phyloP scores from a whole-genome alignment of 2,888 invertebrate species.

The Panzeria rudis region DNA sequence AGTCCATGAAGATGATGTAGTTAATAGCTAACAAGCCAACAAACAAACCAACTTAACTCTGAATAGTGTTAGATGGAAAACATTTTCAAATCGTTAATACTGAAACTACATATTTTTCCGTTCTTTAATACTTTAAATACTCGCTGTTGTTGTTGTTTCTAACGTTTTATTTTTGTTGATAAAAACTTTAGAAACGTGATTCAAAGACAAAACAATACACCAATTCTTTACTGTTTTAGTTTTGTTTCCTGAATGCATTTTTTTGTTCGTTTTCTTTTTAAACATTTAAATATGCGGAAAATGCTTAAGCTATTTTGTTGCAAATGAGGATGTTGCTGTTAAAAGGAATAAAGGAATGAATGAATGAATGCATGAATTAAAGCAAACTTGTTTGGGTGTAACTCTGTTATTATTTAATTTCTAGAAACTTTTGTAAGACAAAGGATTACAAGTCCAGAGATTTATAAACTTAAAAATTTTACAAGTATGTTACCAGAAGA shows the following conservation, averaged over 20 bases:
- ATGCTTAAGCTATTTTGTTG: conserved; percentile 53
- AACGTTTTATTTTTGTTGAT: conserved; percentile 67
- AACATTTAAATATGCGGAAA: conserved; percentile 66
- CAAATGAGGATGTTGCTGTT: conserved; percentile 44
- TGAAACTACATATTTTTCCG: conserved; percentile 58
- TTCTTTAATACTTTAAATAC: conserved; percentile 61
- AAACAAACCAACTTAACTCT: conserved; percentile 21
- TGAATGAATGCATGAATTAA: conserved; percentile 1
- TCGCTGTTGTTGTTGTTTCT: conserved; percentile 53
- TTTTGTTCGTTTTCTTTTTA: conserved; percentile 25
- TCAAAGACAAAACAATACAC: conserved; percentile 68
- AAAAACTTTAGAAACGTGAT: conserved; percentile 75
- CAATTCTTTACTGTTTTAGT: conserved; percentile 60
- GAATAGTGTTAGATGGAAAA: conserved; percentile 66
- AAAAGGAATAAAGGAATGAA: conserved; percentile 1
- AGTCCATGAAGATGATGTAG: conserved; percentile 62
- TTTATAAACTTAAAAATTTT: no score
- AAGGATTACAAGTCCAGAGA: not conserved
- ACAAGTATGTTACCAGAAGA: no score
- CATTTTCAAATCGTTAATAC: conserved; percentile 62
- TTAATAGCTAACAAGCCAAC: conserved; percentile 41
- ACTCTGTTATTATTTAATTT: not conserved
- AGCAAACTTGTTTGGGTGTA: not conserved
- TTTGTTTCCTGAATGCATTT: conserved; percentile 44
- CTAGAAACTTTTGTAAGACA: not conserved